Evolutionary conservation across 1,140 invertebrate species (phyloP), one percentile per base, ranked within the genome.

Genomic region (Calosoma granatense): DNA sequence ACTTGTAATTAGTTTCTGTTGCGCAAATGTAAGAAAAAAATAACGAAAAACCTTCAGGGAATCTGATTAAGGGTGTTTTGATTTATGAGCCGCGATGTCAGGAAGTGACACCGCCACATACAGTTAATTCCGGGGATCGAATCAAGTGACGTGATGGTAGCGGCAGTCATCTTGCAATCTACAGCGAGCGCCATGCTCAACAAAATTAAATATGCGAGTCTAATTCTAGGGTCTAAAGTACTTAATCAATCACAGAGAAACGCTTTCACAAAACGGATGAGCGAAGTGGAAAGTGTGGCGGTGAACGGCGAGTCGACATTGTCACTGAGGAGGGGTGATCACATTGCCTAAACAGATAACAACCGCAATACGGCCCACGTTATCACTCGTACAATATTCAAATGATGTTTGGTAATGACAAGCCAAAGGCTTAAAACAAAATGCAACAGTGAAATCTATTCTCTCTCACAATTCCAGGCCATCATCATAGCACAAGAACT

Each of bases 191-290:
- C 41, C 41, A 17, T 17, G 17, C 41, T 47, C 6, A n/a, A n/a
- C 26, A 47, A 63, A 64, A 67, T 67, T 67, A 67, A 67, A 65
- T 67, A 65, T 65, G 64, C 65, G 63, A 65, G 65, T 65, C 64
- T 61, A 65, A 65, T 65, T 64, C 64, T 47, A 58, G 65, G 62
- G 63, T 61, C 62, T 61, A 59, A 61, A 64, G 57, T 58, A 63
- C 62, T 67, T 65, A 67, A 67, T 67, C 65, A 67, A 67, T 67
- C 65, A 67, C 62, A 52, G 60, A 21, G 60, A 59, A 3, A 12
- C 17, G 9, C 15, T 3, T 17, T 6, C 15, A 12, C 17, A 9
- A 47, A 17, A 4, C 17, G 41, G 41, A 11, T 4, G 6, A 12
- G 41, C 6, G 15, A 11, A 17, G 26, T 6, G 14, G 14, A 14